These are phyloP conservation scores for Drosophila carrolli DNA, from an alignment of 1,140 invertebrate genomes.

Conservation along the genomic window DNA sequence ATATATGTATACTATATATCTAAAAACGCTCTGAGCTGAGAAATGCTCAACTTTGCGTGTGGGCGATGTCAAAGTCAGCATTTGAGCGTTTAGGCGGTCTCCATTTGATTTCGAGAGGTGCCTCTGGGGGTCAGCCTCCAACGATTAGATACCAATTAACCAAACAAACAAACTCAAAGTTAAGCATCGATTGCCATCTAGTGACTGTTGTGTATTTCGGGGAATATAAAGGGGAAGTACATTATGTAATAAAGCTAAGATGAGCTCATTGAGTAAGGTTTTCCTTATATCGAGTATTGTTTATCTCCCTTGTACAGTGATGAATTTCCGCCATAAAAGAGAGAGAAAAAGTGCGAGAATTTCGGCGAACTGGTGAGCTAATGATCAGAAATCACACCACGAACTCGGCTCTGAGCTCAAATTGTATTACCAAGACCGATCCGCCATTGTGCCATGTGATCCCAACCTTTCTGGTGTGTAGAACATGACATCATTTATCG, in stretches of 20 bases:
- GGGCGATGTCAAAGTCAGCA: conserved; percentile 59
- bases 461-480: conserved; percentile 27
- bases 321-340: conserved; percentile 61
- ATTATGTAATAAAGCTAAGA: conserved; percentile 33
- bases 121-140: conserved; percentile 62
- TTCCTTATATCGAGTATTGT: background rate
- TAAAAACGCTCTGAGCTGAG: conserved; percentile 6
- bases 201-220: conserved; percentile 9
- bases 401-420: conserved; percentile 40
- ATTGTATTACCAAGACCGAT: conserved; percentile 32
- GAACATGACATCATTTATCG: conserved; percentile 69
- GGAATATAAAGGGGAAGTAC: conserved; percentile 6
- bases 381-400: conserved; percentile 64
- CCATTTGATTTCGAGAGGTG: conserved; percentile 45
- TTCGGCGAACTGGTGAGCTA: conserved; percentile 63
- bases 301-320: conserved; percentile 9
- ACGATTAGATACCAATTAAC: conserved; percentile 67
- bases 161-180: conserved; percentile 25
- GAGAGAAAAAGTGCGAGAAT: conserved; percentile 41
- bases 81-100: conserved; percentile 17
- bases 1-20: conserved; percentile 12
- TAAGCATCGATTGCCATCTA: conserved; percentile 23
- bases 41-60: conserved; percentile 54
- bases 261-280: conserved; percentile 54
- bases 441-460: conserved; percentile 50